Conservation (phyloP, 2,797 vertebrate genomes). For the Helicolenus hilgendorfi region DNA sequence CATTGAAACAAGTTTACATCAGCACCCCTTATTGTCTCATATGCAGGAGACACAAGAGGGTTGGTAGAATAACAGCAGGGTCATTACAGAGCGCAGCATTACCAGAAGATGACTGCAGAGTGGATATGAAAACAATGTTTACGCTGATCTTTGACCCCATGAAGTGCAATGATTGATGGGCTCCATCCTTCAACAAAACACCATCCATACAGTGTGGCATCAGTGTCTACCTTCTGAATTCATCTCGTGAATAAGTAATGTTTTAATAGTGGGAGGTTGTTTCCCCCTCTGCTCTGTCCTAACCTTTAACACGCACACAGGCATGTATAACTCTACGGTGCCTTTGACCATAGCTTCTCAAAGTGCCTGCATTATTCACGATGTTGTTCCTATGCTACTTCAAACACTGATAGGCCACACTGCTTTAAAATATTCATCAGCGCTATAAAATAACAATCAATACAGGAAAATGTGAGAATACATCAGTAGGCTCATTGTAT, state of each 20-base stretch:
- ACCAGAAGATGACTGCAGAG: not conserved
- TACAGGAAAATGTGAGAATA: not conserved
- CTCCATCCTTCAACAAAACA: not conserved
- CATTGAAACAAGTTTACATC: slow-evolving; percentile 7
- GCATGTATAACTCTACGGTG: too few species aligned
- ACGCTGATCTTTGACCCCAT: not conserved
- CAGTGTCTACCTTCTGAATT: not conserved
- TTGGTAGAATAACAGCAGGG: not conserved
- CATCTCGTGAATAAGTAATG: slow-evolving; percentile 16
- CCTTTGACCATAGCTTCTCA: slow-evolving; percentile 4
- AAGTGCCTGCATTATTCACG: slow-evolving; percentile 48
- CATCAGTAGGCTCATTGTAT: not conserved
- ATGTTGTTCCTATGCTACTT: slow-evolving; percentile 41
- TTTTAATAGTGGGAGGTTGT: slow-evolving; percentile 16
- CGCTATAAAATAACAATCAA: slow-evolving; percentile 20
- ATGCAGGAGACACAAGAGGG: not conserved
- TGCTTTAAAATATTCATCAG: slow-evolving; percentile 69
- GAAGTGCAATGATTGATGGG: not conserved
- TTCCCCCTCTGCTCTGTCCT: not conserved
- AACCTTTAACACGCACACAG: not conserved
- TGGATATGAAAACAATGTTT: not conserved
- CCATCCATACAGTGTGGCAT: not conserved
- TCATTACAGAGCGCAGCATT: not conserved
- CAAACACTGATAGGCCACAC: slow-evolving; percentile 1
- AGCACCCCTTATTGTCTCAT: not conserved